Percentiles rank a stretch among this genome's conserved stretches.
Evolutionary conservation across 2,888 invertebrate genomes (phyloP).

Genomic region (Lordiphosa andalusiaca): DNA sequence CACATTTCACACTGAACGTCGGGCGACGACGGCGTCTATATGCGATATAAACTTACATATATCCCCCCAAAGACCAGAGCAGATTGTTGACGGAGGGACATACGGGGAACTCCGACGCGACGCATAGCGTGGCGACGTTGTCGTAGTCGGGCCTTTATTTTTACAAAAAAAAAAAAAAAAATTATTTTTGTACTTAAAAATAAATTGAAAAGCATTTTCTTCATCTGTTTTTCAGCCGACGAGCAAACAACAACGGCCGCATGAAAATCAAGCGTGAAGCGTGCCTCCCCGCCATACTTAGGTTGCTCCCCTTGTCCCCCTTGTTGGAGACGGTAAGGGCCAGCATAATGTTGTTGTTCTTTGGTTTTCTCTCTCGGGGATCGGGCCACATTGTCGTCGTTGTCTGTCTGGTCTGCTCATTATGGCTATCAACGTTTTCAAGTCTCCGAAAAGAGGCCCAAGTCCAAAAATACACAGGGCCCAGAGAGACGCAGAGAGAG

Average conservation of each 20-base stretch:
- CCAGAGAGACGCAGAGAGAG: constrained; percentile 13
- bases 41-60: constrained; percentile 10
- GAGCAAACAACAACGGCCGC: constrained; percentile 63
- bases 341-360: constrained; percentile 10
- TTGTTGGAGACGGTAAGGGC: constrained; percentile 17
- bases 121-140: constrained; percentile 49
- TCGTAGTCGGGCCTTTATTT: constrained; percentile 54
- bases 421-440: constrained; percentile 35
- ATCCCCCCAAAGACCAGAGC: constrained; percentile 3
- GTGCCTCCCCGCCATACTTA: constrained; percentile 27
- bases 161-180: constrained; percentile 26
- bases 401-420: constrained; percentile 33
- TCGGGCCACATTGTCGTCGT: constrained; percentile 10
- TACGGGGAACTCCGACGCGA: constrained; percentile 27
- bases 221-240: constrained; percentile 45
- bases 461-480: constrained; percentile 49
- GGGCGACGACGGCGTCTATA: constrained; percentile 11
- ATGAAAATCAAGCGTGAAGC: constrained; percentile 71
- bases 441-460: constrained; percentile 13
- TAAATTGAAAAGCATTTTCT: constrained; percentile 75
- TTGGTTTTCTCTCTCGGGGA: constrained; percentile 9
- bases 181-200: constrained; percentile 77
- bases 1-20: constrained; percentile 47
- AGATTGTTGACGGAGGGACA: constrained; percentile 3
- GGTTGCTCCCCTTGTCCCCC: neutral